Conservation (phyloP, 2,888 invertebrate species). For the Spodoptera littoralis region DNA sequence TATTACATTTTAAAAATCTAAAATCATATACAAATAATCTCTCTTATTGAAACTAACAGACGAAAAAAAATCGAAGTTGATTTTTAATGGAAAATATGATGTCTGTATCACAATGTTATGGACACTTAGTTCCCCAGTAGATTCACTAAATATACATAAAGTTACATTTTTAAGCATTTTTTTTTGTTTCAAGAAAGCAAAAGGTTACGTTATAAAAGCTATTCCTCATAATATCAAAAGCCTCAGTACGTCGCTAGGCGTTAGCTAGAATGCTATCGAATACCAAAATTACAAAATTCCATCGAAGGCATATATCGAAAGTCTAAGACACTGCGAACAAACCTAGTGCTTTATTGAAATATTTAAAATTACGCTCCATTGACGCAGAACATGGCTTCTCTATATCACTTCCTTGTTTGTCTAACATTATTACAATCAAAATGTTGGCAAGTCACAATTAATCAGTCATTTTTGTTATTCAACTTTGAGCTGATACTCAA, state of each 20-base stretch:
- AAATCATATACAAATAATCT: conserved; percentile 88
- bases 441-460: conserved; percentile 43
- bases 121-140: conserved; percentile 83
- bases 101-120: conserved; percentile 88
- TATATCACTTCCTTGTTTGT: conserved; percentile 34
- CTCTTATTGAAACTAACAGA: conserved; percentile 83
- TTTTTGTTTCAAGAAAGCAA: conserved; percentile 84
- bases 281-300: conserved; percentile 46
- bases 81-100: conserved; percentile 84
- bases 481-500: conserved; percentile 39
- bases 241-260: conserved; percentile 49
- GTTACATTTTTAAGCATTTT: conserved; percentile 81
- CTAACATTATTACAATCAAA: conserved; percentile 35
- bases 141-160: conserved; percentile 87
- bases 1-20: conserved; percentile 82
- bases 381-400: conserved; percentile 83
- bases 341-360: conserved; percentile 86
- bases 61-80: conserved; percentile 81
- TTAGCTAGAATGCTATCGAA: conserved; percentile 39
- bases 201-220: conserved; percentile 71
- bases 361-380: conserved; percentile 79
- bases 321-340: conserved; percentile 56
- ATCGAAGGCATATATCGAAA: conserved; percentile 49
- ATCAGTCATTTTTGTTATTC: conserved; percentile 54
- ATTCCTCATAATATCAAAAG: conserved; percentile 53